Conservation (phyloP, 2,797 vertebrate species). For the Sebastes cheni region DNA sequence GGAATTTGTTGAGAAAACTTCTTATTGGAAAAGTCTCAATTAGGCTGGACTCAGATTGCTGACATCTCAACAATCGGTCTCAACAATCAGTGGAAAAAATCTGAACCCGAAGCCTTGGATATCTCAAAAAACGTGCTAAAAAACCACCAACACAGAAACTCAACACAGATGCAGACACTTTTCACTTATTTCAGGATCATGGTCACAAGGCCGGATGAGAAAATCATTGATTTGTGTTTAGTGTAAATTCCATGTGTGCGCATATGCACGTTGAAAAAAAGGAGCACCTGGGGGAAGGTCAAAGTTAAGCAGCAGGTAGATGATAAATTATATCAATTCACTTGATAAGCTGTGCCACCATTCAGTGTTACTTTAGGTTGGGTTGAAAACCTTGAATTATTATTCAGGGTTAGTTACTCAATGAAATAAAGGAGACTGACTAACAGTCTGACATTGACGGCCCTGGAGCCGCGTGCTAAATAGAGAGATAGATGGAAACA, state of each 20-base stretch:
- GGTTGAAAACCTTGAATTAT: background rate
- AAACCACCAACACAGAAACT: background rate
- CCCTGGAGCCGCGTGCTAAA: background rate
- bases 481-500: background rate
- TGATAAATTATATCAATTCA: slow-evolving; percentile 64
- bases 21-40: background rate
- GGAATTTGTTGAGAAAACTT: background rate
- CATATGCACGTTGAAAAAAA: background rate
- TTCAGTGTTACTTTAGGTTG: slow-evolving; percentile 18
- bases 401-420: slow-evolving; percentile 38
- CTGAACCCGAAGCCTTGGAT: background rate
- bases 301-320: slow-evolving; percentile 11
- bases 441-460: background rate
- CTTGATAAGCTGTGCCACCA: slow-evolving; percentile 27
- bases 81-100: background rate
- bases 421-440: background rate
- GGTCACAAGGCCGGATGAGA: background rate
- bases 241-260: background rate
- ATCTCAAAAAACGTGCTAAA: background rate
- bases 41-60: background rate
- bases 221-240: background rate
- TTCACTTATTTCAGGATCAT: background rate
- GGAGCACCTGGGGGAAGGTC: slow-evolving; percentile 18
- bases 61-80: background rate
- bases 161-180: background rate